phyloP scores from a whole-genome alignment of 2,797 vertebrate genomes.

The Ispidina lecontei region DNA sequence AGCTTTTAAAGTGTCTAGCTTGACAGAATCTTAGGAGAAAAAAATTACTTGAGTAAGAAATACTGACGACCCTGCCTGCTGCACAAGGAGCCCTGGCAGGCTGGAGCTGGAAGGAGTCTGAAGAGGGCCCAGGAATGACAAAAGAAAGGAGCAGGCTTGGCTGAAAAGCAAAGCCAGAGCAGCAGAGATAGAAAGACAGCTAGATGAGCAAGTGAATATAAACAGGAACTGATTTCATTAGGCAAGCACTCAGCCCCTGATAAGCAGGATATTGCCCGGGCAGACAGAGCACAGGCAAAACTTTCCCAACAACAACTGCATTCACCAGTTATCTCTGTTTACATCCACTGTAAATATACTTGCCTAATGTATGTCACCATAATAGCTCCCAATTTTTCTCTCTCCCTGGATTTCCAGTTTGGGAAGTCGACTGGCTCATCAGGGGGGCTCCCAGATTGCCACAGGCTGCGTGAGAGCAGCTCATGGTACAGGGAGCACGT shows the following conservation, averaged over 20 bases:
- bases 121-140: background rate
- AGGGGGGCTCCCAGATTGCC: background rate
- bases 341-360: slow-evolving; percentile 15
- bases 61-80: background rate
- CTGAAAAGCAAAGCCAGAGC: background rate
- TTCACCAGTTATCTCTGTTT: slow-evolving; percentile 34
- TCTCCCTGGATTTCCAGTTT: background rate
- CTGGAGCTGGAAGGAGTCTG: background rate
- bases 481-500: background rate
- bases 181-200: background rate
- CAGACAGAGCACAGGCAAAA: slow-evolving; percentile 6
- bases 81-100: background rate
- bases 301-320: background rate
- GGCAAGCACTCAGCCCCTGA: background rate
- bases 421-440: background rate
- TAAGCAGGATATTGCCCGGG: background rate
- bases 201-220: slow-evolving; percentile 9
- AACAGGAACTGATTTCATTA: slow-evolving; percentile 53
- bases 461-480: background rate
- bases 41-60: background rate
- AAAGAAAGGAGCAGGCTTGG: background rate
- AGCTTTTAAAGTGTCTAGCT: background rate
- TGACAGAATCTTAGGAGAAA: background rate
- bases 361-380: slow-evolving; percentile 22
- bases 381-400: slow-evolving; percentile 18